Percentiles rank a stretch among this genome's conserved stretches.
These are phyloP conservation scores for Mythimna impura DNA, from an alignment of 2,888 invertebrate genomes.

Conservation along the genomic window DNA sequence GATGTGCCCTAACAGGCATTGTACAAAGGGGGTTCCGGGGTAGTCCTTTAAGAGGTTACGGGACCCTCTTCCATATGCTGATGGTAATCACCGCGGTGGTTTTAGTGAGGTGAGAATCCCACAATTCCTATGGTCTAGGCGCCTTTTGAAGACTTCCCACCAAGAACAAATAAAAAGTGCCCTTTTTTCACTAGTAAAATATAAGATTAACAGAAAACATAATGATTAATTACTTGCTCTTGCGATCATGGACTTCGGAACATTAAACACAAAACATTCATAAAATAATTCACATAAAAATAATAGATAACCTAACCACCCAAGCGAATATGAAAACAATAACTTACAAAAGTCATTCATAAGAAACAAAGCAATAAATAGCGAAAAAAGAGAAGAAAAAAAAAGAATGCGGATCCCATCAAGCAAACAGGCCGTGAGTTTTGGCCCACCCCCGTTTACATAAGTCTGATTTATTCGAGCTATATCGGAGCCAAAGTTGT, in stretches of 20 bases:
- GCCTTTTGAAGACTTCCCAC: too few species aligned
- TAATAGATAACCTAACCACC: constrained; percentile 29
- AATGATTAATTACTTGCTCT: not conserved
- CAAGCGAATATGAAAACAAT: constrained; percentile 56
- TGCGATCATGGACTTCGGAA: constrained; percentile 4
- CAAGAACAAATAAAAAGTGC: too few species aligned
- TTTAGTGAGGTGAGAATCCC: too few species aligned
- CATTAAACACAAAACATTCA: constrained; percentile 33
- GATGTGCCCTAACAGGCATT: too few species aligned
- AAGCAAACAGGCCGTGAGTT: constrained; percentile 56
- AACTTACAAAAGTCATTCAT: constrained; percentile 61
- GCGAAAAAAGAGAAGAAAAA: constrained; percentile 49
- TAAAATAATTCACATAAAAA: constrained; percentile 39
- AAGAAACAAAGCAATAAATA: constrained; percentile 65
- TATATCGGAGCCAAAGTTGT: constrained; percentile 77
- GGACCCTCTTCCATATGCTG: too few species aligned
- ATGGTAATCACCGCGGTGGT: too few species aligned
- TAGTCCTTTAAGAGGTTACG: too few species aligned
- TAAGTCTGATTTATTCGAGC: constrained; percentile 80
- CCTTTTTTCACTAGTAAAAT: too few species aligned
- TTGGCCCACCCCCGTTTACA: constrained; percentile 74
- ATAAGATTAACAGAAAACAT: not conserved
- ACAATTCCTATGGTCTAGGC: too few species aligned
- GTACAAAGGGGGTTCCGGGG: too few species aligned
- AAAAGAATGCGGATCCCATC: constrained; percentile 49